Evolutionary conservation across 2,797 vertebrate genomes (phyloP).

Genomic region (Rhynchotus rufescens): DNA sequence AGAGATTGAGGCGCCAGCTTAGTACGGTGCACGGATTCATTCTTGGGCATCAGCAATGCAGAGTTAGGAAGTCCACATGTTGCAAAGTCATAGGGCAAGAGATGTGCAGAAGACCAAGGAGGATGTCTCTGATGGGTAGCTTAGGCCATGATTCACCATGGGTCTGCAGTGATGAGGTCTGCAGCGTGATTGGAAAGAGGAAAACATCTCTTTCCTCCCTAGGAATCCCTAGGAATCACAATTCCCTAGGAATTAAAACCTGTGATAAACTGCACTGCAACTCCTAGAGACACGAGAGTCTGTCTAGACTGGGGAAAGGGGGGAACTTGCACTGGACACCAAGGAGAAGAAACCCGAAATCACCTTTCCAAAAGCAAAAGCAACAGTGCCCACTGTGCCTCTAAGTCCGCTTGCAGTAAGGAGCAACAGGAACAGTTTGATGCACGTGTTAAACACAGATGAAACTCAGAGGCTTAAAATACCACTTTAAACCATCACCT

Average conservation of each 20-base stretch:
- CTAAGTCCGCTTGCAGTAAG: not conserved
- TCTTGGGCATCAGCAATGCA: not conserved
- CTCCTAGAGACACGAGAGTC: not conserved
- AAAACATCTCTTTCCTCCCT: not conserved
- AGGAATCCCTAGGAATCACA: not conserved
- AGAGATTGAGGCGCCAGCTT: not conserved
- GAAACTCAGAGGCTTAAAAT: not conserved
- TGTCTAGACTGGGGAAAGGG: not conserved
- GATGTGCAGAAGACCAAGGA: not conserved
- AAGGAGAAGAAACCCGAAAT: not conserved
- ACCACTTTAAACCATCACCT: not conserved
- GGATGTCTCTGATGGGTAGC: not conserved
- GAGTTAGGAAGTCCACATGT: not conserved
- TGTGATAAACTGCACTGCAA: fast-evolving
- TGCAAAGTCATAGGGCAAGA: not conserved
- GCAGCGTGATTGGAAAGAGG: not conserved
- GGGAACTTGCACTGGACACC: not conserved
- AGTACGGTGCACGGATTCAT: not conserved
- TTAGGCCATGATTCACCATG: not conserved
- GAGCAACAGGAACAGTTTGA: not conserved
- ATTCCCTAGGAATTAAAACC: too few species aligned
- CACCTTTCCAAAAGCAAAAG: not conserved
- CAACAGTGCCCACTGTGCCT: not conserved
- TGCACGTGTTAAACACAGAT: fast-evolving
- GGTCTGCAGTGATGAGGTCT: not conserved